Conservation (phyloP, 2,888 invertebrate species). For the Pristionchus entomophagus region DNA sequence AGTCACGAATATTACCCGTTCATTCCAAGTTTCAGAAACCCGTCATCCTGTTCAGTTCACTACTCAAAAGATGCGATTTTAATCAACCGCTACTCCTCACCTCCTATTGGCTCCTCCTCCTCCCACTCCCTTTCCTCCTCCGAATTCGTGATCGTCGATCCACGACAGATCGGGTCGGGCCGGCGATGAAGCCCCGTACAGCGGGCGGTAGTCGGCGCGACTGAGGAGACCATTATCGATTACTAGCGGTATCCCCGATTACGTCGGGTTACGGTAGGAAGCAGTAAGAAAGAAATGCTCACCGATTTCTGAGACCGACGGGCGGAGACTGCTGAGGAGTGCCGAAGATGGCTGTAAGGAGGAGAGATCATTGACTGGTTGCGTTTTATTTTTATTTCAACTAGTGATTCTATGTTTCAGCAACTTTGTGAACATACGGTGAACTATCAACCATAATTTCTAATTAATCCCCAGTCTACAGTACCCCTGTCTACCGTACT, state of each 20-base stretch:
- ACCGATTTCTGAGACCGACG: not conserved
- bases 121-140: not conserved
- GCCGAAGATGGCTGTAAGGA: conserved; percentile 38
- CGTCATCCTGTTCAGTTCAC: too few species aligned
- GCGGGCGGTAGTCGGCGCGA: not conserved
- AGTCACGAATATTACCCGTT: too few species aligned
- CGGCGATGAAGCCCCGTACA: conserved; percentile 23
- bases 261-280: too few species aligned
- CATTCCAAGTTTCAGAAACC: too few species aligned
- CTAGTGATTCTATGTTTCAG: too few species aligned
- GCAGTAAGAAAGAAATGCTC: too few species aligned
- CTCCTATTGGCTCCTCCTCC: not conserved
- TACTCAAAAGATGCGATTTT: too few species aligned
- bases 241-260: too few species aligned
- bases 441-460: too few species aligned
- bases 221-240: not conserved
- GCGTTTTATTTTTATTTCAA: too few species aligned
- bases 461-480: not conserved
- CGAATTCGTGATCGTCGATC: conserved; percentile 32
- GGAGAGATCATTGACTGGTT: not conserved
- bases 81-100: too few species aligned
- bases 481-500: not conserved
- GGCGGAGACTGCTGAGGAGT: conserved; percentile 35
- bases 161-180: conserved; percentile 32
- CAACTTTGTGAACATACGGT: too few species aligned